A percentile compares a stretch with the other conserved stretches of the same genome.
Evolutionary conservation across 37 sponge, comb jelly and placozoan species (phyloP).

Genomic region (Oscarella lobularis): DNA sequence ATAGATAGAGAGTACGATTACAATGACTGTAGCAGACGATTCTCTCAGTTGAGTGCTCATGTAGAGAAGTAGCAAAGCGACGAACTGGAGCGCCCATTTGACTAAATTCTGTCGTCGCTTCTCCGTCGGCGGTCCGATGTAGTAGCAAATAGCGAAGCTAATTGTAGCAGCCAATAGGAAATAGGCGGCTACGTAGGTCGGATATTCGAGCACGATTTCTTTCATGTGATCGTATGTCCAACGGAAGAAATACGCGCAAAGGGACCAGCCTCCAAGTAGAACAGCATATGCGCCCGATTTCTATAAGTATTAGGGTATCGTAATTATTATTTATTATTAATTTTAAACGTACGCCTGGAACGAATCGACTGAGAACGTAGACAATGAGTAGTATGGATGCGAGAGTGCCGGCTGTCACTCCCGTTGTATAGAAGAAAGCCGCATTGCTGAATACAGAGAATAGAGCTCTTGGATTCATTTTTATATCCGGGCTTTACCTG

Average conservation of each 20-base stretch:
- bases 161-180: not conserved
- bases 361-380: not conserved
- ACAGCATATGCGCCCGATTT: slow-evolving; percentile 1
- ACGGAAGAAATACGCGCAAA: not conserved
- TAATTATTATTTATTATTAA: too few species aligned
- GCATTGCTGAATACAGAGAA: not conserved
- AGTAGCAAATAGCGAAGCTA: not conserved
- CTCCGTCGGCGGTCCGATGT: not conserved
- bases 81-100: not conserved
- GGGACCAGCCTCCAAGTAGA: not conserved
- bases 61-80: not conserved
- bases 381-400: not conserved
- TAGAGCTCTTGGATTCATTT: too few species aligned
- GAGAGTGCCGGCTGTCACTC: not conserved
- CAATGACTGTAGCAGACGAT: not conserved
- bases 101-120: not conserved
- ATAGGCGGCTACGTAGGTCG: not conserved
- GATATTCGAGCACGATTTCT: not conserved
- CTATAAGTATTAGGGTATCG: too few species aligned
- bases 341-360: not conserved
- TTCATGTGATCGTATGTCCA: not conserved
- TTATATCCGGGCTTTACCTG: not conserved
- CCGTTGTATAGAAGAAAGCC: not conserved
- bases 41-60: not conserved
- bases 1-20: not conserved